A percentile compares a stretch with the other conserved stretches of the same genome.
Evolutionary conservation across 1,140 invertebrate genomes (phyloP).

Genomic region (Neodiprion fabricii): DNA sequence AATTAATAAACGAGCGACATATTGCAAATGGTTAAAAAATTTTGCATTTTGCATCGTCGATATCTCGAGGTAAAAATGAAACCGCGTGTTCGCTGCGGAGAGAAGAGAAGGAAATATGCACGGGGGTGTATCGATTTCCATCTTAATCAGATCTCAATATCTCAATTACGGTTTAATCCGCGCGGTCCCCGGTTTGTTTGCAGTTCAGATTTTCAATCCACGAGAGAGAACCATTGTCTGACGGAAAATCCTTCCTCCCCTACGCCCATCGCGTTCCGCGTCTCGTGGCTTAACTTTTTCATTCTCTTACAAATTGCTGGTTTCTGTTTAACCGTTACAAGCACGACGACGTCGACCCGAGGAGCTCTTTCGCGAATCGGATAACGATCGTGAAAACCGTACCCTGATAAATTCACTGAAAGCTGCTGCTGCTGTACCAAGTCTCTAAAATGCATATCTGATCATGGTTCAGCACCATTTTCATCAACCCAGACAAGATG

Average conservation of each 20-base stretch:
- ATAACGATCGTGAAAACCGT: neutral
- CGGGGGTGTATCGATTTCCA: slow-evolving; percentile 54
- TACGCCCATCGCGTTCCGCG: slow-evolving; percentile 41
- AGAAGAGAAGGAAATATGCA: too few species aligned
- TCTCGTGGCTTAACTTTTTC: slow-evolving; percentile 53
- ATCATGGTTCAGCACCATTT: too few species aligned
- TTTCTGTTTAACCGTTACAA: slow-evolving; percentile 21
- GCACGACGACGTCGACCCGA: too few species aligned
- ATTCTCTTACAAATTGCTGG: slow-evolving; percentile 59
- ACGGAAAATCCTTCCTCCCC: neutral
- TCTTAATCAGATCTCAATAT: slow-evolving; percentile 62
- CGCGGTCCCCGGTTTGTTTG: slow-evolving; percentile 51
- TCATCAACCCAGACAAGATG: too few species aligned
- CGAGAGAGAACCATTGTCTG: slow-evolving; percentile 50
- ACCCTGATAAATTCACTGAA: too few species aligned
- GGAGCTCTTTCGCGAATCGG: neutral
- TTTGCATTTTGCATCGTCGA: too few species aligned
- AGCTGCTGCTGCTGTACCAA: too few species aligned
- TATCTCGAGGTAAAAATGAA: slow-evolving; percentile 36
- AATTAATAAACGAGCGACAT: too few species aligned
- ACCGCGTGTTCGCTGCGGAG: slow-evolving; percentile 29
- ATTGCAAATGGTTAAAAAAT: too few species aligned
- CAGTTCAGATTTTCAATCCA: slow-evolving; percentile 56
- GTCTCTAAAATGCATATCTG: too few species aligned
- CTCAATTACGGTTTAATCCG: slow-evolving; percentile 58